These are phyloP conservation scores for Aphrophora alni DNA, from an alignment of 2,888 invertebrate genomes.

Conservation along the genomic window DNA sequence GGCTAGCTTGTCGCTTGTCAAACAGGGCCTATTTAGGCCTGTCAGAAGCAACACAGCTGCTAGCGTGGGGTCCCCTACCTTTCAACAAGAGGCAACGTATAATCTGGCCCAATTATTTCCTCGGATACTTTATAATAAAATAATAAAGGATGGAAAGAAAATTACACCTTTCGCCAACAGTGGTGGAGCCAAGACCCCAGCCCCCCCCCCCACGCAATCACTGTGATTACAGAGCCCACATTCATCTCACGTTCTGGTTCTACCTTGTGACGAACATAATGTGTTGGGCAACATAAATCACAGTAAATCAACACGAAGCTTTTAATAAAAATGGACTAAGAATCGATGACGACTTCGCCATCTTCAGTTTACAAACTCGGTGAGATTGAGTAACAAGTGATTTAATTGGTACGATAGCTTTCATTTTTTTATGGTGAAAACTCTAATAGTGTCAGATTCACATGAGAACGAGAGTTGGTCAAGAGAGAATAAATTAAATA, in stretches of 20 bases:
- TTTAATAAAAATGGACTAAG: not conserved
- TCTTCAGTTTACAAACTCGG: not conserved
- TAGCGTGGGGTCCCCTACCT: not conserved
- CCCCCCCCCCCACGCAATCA: not conserved
- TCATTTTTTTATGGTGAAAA: too few relatives aligned
- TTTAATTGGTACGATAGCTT: too few relatives aligned
- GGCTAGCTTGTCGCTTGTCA: conserved; percentile 20
- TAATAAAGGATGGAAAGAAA: conserved; percentile 33
- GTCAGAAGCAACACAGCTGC: conserved; percentile 2
- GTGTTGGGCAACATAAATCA: not conserved
- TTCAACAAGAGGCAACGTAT: conserved; percentile 30
- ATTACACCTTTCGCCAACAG: conserved; percentile 29
- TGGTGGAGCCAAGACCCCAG: not conserved
- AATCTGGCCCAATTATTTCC: conserved; percentile 35
- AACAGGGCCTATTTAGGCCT: conserved; percentile 20
- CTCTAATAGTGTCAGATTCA: too few relatives aligned
- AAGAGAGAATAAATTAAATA: too few relatives aligned
- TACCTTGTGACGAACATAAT: not conserved
- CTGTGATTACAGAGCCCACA: not conserved
- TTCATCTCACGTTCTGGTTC: not conserved
- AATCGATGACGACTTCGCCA: not conserved
- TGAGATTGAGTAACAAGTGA: too few relatives aligned
- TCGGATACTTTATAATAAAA: conserved; percentile 33
- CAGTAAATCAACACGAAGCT: not conserved
- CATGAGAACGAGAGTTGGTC: too few relatives aligned